Percentiles rank a stretch among this genome's conserved stretches.
phyloP scores from a whole-genome alignment of 2,888 invertebrate species.

The Tetheella fluctuosa region DNA sequence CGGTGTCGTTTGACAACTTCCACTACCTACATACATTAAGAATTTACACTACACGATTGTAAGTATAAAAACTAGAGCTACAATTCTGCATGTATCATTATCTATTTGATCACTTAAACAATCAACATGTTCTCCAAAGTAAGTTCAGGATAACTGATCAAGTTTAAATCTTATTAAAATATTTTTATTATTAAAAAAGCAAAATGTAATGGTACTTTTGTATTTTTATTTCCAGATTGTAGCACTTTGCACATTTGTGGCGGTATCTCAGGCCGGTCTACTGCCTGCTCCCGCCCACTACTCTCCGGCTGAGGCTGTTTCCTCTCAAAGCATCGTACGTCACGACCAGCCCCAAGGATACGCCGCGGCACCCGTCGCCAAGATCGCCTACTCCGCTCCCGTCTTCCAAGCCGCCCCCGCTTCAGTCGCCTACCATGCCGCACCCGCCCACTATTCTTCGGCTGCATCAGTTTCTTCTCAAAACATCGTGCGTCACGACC shows the following conservation, averaged over 20 bases:
- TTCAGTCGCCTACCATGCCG: constrained; percentile 45
- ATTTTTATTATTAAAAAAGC: no score
- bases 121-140: constrained; percentile 61
- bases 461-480: constrained; percentile 50
- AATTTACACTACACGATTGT: constrained; percentile 25
- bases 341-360: constrained; percentile 37
- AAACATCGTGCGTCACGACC: constrained; percentile 49
- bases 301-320: constrained; percentile 54
- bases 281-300: constrained; percentile 57
- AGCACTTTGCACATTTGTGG: constrained; percentile 38
- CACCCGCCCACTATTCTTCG: constrained; percentile 35
- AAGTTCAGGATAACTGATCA: constrained; percentile 29
- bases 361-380: constrained; percentile 31
- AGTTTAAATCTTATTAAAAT: background rate
- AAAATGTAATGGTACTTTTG: background rate
- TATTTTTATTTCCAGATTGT: constrained; percentile 32
- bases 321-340: constrained; percentile 58
- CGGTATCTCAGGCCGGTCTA: constrained; percentile 42
- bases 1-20: constrained; percentile 29
- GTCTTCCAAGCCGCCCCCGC: constrained; percentile 39
- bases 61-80: constrained; percentile 54
- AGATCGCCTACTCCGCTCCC: constrained; percentile 32
- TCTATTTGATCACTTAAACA: constrained; percentile 39
- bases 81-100: constrained; percentile 45
- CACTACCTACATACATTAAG: constrained; percentile 48